Evolutionary conservation across 2,113 vertebrate genomes (phyloP).

Genomic region (Oreotrochilus melanogaster): DNA sequence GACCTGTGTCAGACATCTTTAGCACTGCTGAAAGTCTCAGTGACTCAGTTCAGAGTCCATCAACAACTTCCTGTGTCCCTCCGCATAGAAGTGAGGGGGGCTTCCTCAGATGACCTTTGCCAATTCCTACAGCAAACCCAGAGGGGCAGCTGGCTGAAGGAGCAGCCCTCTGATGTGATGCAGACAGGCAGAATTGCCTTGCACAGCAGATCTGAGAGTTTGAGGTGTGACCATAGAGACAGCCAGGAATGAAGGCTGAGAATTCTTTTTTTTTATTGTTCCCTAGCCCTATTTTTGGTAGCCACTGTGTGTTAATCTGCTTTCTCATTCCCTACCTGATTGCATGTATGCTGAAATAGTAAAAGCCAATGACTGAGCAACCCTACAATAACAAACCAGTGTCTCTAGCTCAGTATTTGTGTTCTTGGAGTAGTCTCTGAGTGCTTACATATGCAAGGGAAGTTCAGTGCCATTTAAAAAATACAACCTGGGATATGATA

Average conservation of each 20-base stretch:
- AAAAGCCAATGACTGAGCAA: not conserved
- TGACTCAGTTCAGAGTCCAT: not conserved
- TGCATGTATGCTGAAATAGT: not conserved
- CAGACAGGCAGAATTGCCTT: not conserved
- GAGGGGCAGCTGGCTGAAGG: not conserved
- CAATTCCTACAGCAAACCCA: not conserved
- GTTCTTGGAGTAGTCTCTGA: not conserved
- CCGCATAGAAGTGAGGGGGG: not conserved
- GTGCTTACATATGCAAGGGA: not conserved
- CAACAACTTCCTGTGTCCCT: not conserved
- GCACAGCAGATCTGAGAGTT: not conserved
- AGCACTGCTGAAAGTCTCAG: not conserved
- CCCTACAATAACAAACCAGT: not conserved
- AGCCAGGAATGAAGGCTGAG: not conserved
- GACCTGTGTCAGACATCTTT: not conserved
- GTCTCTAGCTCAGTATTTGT: not conserved
- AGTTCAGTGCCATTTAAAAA: not conserved
- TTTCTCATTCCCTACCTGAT: not conserved
- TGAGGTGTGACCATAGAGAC: not conserved
- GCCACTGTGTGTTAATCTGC: not conserved
- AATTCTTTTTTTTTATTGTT: not conserved
- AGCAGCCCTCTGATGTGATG: not conserved
- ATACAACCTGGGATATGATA: not conserved
- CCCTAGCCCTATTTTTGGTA: not conserved
- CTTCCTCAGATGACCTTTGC: not conserved